These are phyloP conservation scores for Popillia japonica DNA, from an alignment of 1,140 invertebrate species.

Conservation along the genomic window DNA sequence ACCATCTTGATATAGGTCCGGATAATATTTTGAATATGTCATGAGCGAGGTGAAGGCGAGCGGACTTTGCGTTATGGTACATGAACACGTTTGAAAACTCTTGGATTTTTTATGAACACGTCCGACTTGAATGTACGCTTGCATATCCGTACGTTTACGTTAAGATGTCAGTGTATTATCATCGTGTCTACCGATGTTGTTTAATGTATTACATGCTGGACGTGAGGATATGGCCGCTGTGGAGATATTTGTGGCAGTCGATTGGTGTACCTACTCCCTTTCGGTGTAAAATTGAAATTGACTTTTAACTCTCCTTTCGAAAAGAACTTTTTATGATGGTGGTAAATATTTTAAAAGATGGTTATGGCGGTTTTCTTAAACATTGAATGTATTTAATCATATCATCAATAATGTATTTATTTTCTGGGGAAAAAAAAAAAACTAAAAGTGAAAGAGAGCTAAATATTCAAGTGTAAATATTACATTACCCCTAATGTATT, in stretches of 20 bases:
- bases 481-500: too few species aligned
- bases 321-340: neutral
- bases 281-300: constrained; percentile 6
- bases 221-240: neutral
- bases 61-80: constrained; percentile 16
- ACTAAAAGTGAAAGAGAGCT: too few species aligned
- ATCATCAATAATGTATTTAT: too few species aligned
- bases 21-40: constrained; percentile 35
- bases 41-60: neutral
- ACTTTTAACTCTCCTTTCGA: neutral
- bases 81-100: constrained; percentile 12
- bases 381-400: too few species aligned
- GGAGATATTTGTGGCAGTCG: neutral
- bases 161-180: neutral
- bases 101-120: constrained; percentile 33
- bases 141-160: neutral
- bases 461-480: too few species aligned
- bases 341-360: neutral
- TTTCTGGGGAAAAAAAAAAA: too few species aligned
- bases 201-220: constrained; percentile 3
- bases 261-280: neutral
- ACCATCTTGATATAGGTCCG: constrained; percentile 28
- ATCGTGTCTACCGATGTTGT: neutral
- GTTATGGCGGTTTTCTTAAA: too few species aligned
- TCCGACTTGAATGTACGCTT: constrained; percentile 4